A percentile compares a stretch with the other conserved stretches of the same genome.
Conservation (phyloP, 2,888 invertebrate genomes). For the Dicyrtoma fusca region DNA sequence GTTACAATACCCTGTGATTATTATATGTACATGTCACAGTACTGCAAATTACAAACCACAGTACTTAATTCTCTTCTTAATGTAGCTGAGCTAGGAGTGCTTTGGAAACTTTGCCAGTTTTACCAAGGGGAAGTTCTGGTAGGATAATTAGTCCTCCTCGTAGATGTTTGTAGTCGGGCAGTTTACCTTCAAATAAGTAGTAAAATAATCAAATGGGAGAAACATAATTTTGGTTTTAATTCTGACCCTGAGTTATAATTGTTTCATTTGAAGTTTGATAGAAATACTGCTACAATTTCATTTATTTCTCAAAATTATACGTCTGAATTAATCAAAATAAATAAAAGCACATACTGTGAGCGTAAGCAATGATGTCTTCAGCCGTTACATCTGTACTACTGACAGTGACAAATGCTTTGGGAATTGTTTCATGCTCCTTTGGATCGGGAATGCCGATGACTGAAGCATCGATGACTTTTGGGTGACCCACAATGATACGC, state of each 20-base stretch:
- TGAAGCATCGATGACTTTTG: slow-evolving; percentile 48
- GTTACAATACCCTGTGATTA: too few species aligned
- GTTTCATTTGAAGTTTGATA: too few species aligned
- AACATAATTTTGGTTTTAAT: neutral
- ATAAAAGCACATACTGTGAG: slow-evolving; percentile 33
- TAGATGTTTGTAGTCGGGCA: slow-evolving; percentile 50
- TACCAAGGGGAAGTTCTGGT: slow-evolving; percentile 44
- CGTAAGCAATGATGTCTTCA: slow-evolving; percentile 44
- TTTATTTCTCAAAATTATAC: neutral
- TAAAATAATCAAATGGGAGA: too few species aligned
- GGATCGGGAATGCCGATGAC: slow-evolving; percentile 51
- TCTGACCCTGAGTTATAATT: too few species aligned
- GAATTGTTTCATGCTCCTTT: slow-evolving; percentile 50
- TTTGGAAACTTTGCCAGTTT: slow-evolving; percentile 52
- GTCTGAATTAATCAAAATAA: neutral
- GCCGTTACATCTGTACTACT: slow-evolving; percentile 34
- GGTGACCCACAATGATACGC: slow-evolving; percentile 47
- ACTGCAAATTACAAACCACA: too few species aligned
- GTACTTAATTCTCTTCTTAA: too few species aligned
- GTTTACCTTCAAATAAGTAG: slow-evolving; percentile 36
- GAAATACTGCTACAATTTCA: neutral
- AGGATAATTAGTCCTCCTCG: slow-evolving; percentile 48
- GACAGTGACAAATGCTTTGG: slow-evolving; percentile 48
- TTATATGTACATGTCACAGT: too few species aligned
- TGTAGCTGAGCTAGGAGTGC: slow-evolving; percentile 37